Base-by-base conservation (phyloP, 2,888 invertebrate genomes). In the Bellardia bayeri region DNA sequence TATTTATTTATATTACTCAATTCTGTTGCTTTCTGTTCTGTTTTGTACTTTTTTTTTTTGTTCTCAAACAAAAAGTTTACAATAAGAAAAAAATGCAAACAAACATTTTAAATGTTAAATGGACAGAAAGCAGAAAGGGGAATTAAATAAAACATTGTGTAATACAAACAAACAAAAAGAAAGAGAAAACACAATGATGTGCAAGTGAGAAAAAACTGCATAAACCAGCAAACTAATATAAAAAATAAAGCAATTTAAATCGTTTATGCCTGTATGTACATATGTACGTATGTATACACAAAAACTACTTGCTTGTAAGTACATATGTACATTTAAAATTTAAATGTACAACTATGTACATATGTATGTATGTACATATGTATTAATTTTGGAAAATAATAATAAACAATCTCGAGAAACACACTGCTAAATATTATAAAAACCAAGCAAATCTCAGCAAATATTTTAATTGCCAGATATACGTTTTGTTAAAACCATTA, bases 101-200 rank as follows among this genome's bases (percentile, higher is more conserved):
- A 79, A 85, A 71, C 79, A 81, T 80, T 80, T 83, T 40, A 49
- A 40, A 74, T 69, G 42, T 49, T n/a, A 74, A 69, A 80, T 61
- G 33, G 14, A 14, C 9, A 64, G 5, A 80, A 51, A 37, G n/a
- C 11, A 71, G 6, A 76, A 40, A 54, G 51, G 9, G 23, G 11
- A 40, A 16, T 54, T 16, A 61, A 69, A 40, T 54, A 72, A 78
- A 75, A 58, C 23, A 37, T 61, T 2, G 14, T 75, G 85, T 54
- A 66, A 75, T 56, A 11, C 13, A 74, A 80, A 76, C 68, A 69
- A 85, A 80, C 51, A 51, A 61, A 58, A 61, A 56, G 4, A 69
- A 49, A 66, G 68, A 61, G 76, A 82, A n/a, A 40, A 2, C 33
- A 2, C 4, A 56, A 56, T 1, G 40, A 8, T 14, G 56, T 82